Percentiles rank a stretch among this genome's conserved stretches.
Evolutionary conservation across 37 sponge, comb jelly and placozoan species (phyloP).

Genomic region (Dysidea cf. avara): DNA sequence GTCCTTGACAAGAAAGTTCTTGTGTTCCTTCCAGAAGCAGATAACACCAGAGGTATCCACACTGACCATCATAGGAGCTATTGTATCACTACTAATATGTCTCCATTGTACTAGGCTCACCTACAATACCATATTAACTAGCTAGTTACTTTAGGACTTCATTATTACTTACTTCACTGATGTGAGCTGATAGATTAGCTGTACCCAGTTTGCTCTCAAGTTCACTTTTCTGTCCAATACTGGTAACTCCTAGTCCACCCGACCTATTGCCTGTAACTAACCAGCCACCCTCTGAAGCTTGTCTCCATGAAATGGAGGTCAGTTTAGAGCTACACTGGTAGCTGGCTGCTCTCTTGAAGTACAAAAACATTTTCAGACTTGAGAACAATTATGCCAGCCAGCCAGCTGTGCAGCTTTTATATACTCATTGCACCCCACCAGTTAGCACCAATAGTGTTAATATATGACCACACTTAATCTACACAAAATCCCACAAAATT

Average conservation of each 20-base stretch:
- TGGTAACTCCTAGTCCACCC: constrained; percentile 28
- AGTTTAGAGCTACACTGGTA: too few species aligned
- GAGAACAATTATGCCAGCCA: too few species aligned
- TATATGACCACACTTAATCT: too few species aligned
- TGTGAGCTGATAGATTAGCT: constrained; percentile 11
- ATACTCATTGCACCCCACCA: too few species aligned
- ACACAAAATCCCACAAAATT: too few species aligned
- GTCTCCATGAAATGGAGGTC: constrained; percentile 10
- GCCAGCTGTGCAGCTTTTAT: too few species aligned
- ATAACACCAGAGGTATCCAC: constrained; percentile 51
- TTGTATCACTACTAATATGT: not conserved
- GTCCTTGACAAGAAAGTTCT: constrained; percentile 37
- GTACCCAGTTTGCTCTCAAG: constrained; percentile 39
- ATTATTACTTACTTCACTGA: not conserved
- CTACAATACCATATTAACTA: constrained; percentile 10
- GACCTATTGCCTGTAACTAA: constrained; percentile 24
- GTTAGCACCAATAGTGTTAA: too few species aligned
- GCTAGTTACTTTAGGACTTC: not conserved
- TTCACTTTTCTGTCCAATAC: constrained; percentile 11
- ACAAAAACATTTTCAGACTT: too few species aligned
- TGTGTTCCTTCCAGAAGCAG: constrained; percentile 45
- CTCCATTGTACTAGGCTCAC: constrained; percentile 38
- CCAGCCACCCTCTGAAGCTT: constrained; percentile 33
- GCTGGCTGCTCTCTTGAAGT: too few species aligned
- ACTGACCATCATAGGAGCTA: constrained; percentile 16